Percentiles rank a stretch among this genome's conserved stretches.
Evolutionary conservation across 2,888 invertebrate genomes (phyloP).

Genomic region (Aethes cnicana): DNA sequence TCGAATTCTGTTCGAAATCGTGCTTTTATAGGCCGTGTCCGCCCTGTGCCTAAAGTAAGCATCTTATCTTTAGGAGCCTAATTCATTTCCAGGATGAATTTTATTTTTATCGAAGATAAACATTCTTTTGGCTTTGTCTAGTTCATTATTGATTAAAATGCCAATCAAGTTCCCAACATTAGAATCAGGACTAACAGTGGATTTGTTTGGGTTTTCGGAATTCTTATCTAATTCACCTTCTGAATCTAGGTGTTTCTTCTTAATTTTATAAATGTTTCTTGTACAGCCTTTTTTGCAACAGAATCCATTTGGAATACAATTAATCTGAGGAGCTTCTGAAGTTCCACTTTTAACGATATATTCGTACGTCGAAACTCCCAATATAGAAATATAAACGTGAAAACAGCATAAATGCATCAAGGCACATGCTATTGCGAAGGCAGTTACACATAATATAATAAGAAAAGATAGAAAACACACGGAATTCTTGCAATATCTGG

Average conservation of each 20-base stretch:
- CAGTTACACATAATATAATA: conserved; percentile 84
- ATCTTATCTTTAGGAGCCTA: not conserved
- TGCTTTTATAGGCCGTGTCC: too few species aligned
- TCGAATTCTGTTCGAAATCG: too few species aligned
- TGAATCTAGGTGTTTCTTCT: conserved; percentile 31
- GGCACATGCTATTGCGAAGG: conserved; percentile 89
- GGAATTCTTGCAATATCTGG: conserved; percentile 59
- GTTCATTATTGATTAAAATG: conserved; percentile 60
- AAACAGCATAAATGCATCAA: conserved; percentile 93
- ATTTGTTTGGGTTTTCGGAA: conserved; percentile 28
- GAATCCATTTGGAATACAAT: conserved; percentile 11
- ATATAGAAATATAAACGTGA: conserved; percentile 91
- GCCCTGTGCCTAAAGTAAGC: too few species aligned
- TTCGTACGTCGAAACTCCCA: conserved; percentile 95
- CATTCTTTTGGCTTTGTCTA: conserved; percentile 61
- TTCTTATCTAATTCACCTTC: conserved; percentile 31
- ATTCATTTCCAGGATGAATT: conserved; percentile 62
- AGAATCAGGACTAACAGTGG: conserved; percentile 35
- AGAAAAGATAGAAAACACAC: conserved; percentile 65
- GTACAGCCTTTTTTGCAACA: conserved; percentile 45
- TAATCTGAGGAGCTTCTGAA: conserved; percentile 42
- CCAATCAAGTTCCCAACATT: conserved; percentile 58
- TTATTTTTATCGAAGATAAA: conserved; percentile 65
- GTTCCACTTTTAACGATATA: conserved; percentile 83
- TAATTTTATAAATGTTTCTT: conserved; percentile 42